These are phyloP conservation scores for Gallinago jamesoni DNA, from an alignment of 2,113 vertebrate genomes.

Conservation along the genomic window DNA sequence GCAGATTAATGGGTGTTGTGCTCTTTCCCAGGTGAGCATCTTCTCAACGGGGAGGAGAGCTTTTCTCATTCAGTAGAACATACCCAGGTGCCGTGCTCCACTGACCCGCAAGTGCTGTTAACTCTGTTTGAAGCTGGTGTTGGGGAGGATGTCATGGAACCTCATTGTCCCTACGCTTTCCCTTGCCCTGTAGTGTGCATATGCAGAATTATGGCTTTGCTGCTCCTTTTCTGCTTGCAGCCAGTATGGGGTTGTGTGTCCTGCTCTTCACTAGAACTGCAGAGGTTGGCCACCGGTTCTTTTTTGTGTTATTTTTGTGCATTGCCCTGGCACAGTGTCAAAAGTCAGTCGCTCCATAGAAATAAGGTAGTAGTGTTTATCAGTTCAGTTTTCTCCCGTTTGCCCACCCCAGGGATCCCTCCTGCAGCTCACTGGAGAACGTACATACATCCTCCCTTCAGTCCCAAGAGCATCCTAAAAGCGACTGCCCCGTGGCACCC, in stretches of 20 bases:
- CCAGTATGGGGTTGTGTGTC: not conserved
- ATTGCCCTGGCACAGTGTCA: not conserved
- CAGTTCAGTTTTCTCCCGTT: not conserved
- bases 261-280: not conserved
- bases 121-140: not conserved
- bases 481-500: not conserved
- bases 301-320: not conserved
- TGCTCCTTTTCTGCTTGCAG: not conserved
- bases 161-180: not conserved
- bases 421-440: not conserved
- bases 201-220: not conserved
- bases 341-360: not conserved
- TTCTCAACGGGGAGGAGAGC: not conserved
- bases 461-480: not conserved
- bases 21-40: not conserved
- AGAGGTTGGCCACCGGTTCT: not conserved
- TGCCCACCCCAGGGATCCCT: not conserved
- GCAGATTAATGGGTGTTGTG: not conserved
- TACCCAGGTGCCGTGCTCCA: accelerated
- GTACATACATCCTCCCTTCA: not conserved
- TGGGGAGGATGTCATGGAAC: not conserved
- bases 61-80: not conserved
- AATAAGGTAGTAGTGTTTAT: not conserved
- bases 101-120: not conserved
- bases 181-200: not conserved